Base-by-base conservation (phyloP, 2,888 invertebrate species). In the Celastrina argiolus region DNA sequence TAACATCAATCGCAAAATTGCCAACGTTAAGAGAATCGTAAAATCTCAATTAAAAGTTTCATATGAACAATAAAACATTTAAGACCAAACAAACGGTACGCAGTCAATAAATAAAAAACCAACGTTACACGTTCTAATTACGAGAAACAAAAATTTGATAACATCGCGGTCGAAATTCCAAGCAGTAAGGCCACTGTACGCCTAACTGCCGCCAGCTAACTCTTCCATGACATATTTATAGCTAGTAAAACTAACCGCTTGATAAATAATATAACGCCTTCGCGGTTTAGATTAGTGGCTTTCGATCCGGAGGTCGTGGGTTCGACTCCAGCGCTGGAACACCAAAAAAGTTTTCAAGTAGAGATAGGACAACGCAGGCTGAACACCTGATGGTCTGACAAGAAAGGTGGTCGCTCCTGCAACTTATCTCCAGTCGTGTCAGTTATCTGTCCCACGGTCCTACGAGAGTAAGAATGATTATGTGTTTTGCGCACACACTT, bases 91-190 rank as follows among this genome's bases (percentile, higher is more conserved):
- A 59, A 65, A 31, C 58, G 58, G 34, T 58, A 59, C 41, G 41
- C 75, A 72, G 74, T 76, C 74, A 71, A 73, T 65, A 65, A 65
- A 58, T 34, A 76, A 68, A 71, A 74, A 84, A 80, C 81, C 78
- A 74, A 81, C 78, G 85, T 83, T 87, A 90, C 89, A 90, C 90
- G 88, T 90, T 89, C 88, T 87, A 89, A 90, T 91, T 90, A 91
- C 90, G 81, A 82, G 87, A 85, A 84, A 88, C 89, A 89, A 85
- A 87, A 83, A 69, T 81, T 83, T 75, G 89, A 89, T 88, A 88
- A 79, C 82, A 88, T 90, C 88, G 81, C 78, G 74, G 71, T 81
- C 78, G 75, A 86, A 86, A 85, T 84, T 85, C 87, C 81, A 76
- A 74, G 79, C 80, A 80, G 81, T 82, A 82, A 75, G 75, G 76